Conservation (phyloP, 2,888 invertebrate species). For the Lithodes maja region DNA sequence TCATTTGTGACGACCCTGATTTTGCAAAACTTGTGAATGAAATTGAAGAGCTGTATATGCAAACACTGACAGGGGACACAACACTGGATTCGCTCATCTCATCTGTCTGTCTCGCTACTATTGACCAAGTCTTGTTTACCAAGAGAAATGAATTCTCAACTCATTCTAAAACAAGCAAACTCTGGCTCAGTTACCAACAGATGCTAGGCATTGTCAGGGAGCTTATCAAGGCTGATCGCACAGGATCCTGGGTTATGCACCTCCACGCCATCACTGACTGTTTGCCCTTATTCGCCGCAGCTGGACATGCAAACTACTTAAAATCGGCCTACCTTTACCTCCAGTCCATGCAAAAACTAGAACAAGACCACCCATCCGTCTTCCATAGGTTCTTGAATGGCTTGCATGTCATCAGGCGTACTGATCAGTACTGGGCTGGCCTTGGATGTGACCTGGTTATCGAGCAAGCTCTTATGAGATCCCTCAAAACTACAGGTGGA, state of each 20-base stretch:
- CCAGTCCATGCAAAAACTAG: conserved; percentile 9
- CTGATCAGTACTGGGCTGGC: conserved; percentile 44
- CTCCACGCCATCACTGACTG: conserved; percentile 46
- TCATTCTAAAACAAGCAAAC: conserved; percentile 1
- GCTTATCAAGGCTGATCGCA: conserved; percentile 38
- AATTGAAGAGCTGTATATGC: not conserved
- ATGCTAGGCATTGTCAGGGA: conserved; percentile 34
- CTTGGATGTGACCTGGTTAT: conserved; percentile 43
- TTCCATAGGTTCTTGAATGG: not conserved
- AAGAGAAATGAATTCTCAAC: not conserved
- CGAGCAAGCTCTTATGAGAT: conserved; percentile 53
- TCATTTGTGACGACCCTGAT: conserved; percentile 11
- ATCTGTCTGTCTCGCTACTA: conserved; percentile 8
- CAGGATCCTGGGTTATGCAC: conserved; percentile 48
- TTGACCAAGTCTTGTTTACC: not conserved
- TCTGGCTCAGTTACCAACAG: not conserved
- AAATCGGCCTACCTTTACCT: conserved; percentile 34
- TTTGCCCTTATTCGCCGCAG: conserved; percentile 46
- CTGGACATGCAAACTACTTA: conserved; percentile 16
- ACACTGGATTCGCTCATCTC: conserved; percentile 21
- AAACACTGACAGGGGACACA: conserved; percentile 12
- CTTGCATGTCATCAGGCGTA: conserved; percentile 27
- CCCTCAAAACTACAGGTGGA: conserved; percentile 42
- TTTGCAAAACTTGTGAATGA: not conserved
- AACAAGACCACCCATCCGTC: not conserved